Evolutionary conservation across 1,140 invertebrate genomes (phyloP).

Genomic region (Papilio glaucus): DNA sequence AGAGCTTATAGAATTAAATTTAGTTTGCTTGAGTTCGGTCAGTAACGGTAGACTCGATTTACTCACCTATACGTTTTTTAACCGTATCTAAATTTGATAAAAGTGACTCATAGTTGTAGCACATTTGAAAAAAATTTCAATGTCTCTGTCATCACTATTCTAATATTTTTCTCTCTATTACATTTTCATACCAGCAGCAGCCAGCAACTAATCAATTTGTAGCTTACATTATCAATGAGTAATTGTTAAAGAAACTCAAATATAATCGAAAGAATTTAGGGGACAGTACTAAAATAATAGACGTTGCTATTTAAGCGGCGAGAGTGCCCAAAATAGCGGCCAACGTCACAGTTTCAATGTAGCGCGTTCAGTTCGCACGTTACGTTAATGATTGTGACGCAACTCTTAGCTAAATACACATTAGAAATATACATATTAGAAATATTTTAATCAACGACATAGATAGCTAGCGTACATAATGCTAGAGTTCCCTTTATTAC

Average conservation of each 20-base stretch:
- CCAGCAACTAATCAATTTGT: not conserved
- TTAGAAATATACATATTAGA: not conserved
- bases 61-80: conserved; percentile 39
- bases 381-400: conserved; percentile 48
- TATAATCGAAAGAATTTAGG: conserved; percentile 42
- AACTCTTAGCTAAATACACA: conserved; percentile 37
- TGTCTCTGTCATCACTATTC: not conserved
- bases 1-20: conserved; percentile 73
- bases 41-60: conserved; percentile 43
- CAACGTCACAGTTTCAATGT: conserved; percentile 63
- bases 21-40: conserved; percentile 63
- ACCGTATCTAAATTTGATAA: conserved; percentile 36
- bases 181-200: not conserved
- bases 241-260: conserved; percentile 23
- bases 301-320: conserved; percentile 69
- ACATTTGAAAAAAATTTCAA: conserved; percentile 13
- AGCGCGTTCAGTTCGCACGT: conserved; percentile 54
- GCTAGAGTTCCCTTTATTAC: not conserved
- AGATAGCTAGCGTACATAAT: too few species aligned
- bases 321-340: conserved; percentile 65
- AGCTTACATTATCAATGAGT: conserved; percentile 40
- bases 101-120: conserved; percentile 25
- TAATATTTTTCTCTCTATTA: not conserved
- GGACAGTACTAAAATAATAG: conserved; percentile 69
- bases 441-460: too few species aligned